Evolutionary conservation across 1,140 invertebrate genomes (phyloP), one percentile per base, ranked within the genome.

Genomic region (Dreissena polymorpha): DNA sequence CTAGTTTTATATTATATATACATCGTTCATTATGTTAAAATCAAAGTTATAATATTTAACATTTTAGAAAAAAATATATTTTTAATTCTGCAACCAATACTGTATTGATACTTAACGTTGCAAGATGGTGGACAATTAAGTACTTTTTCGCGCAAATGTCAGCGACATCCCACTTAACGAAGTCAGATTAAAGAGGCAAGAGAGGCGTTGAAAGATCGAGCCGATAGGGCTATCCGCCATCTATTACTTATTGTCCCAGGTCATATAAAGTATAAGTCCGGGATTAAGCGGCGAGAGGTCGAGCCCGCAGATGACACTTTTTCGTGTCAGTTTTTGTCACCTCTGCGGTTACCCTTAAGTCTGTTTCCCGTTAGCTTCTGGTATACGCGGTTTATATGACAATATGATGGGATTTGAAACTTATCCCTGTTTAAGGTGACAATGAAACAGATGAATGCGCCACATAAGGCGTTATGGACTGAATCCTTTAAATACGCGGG

Each of bases 131-230:
- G 2, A 39, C 39, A 39, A 39, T 5, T 39, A 39, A 39, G 39
- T 39, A 5, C 39, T 39, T 39, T 39, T 60, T 60, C 16, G 57
- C 57, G 21, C 57, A 60, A 60, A 60, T 60, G 57, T 60, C 57
- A 60, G 6, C 16, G 16, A 60, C 21, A 60, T 60, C 57, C 57
- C 57, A 60, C 57, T 60, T 60, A 23, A 60, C 16, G 12, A 6
- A 60, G 57, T 23, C 21, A 60, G 57, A 60, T 60, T 60, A 60
- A 18, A 18, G 16, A 39, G 39, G 65, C 13, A n/a, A 67, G 8
- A n/a, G 0, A 78, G 1, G 76, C 69, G 76, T 78, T 78, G 76
- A 78, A 78, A 78, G 67, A 27, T 78, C 69, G 76, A 78, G 51
- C 76, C 76, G 76, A 78, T 78, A 69, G 65, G n/a, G 12, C 27